Base-by-base conservation (phyloP, 1,140 invertebrate species). In the Cepaea nemoralis region DNA sequence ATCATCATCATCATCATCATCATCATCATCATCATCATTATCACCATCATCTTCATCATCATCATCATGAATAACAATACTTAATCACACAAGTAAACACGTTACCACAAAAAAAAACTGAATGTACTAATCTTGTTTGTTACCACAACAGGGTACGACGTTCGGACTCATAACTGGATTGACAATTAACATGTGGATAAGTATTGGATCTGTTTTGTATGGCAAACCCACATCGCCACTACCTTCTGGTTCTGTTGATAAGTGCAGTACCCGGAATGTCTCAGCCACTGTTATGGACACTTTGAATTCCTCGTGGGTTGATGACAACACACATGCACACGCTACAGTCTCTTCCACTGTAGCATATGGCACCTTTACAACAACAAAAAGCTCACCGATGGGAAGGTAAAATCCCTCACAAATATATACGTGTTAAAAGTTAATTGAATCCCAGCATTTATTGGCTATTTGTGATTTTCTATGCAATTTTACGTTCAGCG, bases 161-260 rank as follows among this genome's bases (percentile, higher is more conserved):
- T 27, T 12, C 5, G 83, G 83, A 22, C 71, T 77, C 22, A 27
- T 82, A 3, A 27, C 45, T n/a, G 80, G 80, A 5, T 31, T 84
- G 1, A 27, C 24, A 8, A 24, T 80, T 22, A 82, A 70, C 48
- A 50, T 84, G 19, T 84, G 83, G 83, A 67, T 84, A 8, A 77
- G 80, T 37, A 24, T 84, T 27, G 83, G 83, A 1, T 67, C 80
- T 19, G 48, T 76, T 22, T 8, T 84, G 69, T 84, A 84, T 45
- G 83, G 81, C 12, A 27, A n/a, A 2, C 67, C 67, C n/a, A 35
- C 74, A 0, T 77, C 42, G 5, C 22, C 37, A 31, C 71, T 82
- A 45, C 39, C 59, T 6, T 73, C 45, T n/a, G 80, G 77, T 22
- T 42, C 83, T 2, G 73, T 73, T 24, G 59, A 77, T n/a, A 78